Percentiles rank a stretch among this genome's conserved stretches.
Conservation (phyloP, 2,113 vertebrate genomes). For the Leptodactylus fuscus region DNA sequence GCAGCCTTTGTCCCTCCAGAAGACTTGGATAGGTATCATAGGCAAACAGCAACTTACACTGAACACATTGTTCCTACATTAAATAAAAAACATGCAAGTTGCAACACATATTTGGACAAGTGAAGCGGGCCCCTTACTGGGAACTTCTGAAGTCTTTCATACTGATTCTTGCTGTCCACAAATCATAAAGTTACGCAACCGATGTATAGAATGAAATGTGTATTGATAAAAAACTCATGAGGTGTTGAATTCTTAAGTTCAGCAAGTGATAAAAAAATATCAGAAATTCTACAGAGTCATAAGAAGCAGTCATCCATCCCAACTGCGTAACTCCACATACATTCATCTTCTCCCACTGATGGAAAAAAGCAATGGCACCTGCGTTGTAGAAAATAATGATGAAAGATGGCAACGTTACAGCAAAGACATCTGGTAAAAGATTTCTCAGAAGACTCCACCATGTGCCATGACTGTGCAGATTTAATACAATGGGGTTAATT, state of each 20-base stretch:
- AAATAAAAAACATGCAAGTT: constrained; percentile 29
- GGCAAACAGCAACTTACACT: constrained; percentile 9
- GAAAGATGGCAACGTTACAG: background rate
- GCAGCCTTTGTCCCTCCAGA: constrained; percentile 33
- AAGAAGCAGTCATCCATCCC: background rate
- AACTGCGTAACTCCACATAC: background rate
- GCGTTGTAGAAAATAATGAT: background rate
- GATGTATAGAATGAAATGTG: background rate
- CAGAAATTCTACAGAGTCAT: background rate
- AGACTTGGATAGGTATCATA: constrained; percentile 5
- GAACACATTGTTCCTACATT: constrained; percentile 34
- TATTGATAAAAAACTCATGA: too few relatives aligned
- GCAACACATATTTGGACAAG: background rate
- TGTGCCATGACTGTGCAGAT: too few relatives aligned
- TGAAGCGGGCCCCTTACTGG: background rate
- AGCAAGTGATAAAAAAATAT: background rate
- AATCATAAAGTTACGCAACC: background rate
- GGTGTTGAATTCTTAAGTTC: too few relatives aligned
- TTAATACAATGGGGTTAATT: too few relatives aligned
- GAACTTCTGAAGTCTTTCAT: background rate
- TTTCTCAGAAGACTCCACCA: too few relatives aligned
- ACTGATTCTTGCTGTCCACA: background rate
- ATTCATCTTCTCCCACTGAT: background rate
- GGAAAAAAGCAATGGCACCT: background rate
- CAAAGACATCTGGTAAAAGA: too few relatives aligned